Percentiles rank a stretch among this genome's conserved stretches.
Conservation (phyloP, 2,797 vertebrate species). For the Acipenser ruthenus region DNA sequence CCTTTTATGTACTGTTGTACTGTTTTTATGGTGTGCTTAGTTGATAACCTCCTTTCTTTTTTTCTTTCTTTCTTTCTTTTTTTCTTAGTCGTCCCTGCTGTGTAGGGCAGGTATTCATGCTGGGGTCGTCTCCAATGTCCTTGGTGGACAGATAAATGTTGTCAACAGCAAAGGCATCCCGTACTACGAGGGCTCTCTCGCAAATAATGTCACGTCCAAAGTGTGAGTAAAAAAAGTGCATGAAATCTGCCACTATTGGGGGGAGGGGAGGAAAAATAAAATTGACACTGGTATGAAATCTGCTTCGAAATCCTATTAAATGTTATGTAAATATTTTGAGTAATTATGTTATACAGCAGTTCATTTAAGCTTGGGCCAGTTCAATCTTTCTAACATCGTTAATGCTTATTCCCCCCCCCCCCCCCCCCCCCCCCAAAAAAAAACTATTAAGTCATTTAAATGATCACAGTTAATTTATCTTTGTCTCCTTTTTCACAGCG, state of each 20-base stretch:
- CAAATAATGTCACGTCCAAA: conserved; percentile 93
- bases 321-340: too few species aligned
- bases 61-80: not conserved
- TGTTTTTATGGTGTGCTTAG: too few species aligned
- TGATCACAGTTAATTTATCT: not conserved
- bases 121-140: conserved; percentile 82
- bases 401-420: too few species aligned
- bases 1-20: too few species aligned
- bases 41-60: conserved; percentile 4
- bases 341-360: too few species aligned
- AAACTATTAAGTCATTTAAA: too few species aligned
- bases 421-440: too few species aligned
- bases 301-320: too few species aligned
- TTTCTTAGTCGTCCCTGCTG: conserved; percentile 76
- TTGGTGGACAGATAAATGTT: conserved; percentile 80
- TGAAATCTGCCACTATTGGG: not conserved
- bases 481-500: conserved; percentile 59
- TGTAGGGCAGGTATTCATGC: conserved; percentile 90
- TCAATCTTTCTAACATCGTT: too few species aligned
- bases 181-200: conserved; percentile 83
- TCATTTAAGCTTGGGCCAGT: too few species aligned
- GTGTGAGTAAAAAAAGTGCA: conserved; percentile 58
- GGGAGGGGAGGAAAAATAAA: not conserved
- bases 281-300: too few species aligned
- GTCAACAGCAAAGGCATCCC: conserved; percentile 94